These are phyloP conservation scores for Rhingia campestris DNA, from an alignment of 2,888 invertebrate species.

Conservation along the genomic window DNA sequence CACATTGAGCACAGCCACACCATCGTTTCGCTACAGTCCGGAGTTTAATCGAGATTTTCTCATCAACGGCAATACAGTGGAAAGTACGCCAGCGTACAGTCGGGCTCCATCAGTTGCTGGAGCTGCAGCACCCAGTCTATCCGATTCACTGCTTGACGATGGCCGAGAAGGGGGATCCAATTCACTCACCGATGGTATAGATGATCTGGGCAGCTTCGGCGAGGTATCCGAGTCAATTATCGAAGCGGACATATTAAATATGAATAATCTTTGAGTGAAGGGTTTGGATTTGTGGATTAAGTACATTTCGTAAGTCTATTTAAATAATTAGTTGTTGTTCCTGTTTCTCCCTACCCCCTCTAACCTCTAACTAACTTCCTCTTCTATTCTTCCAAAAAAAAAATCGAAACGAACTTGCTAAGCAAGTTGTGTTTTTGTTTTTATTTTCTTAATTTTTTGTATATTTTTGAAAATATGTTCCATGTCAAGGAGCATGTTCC, in stretches of 20 bases:
- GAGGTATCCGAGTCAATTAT: constrained; percentile 81
- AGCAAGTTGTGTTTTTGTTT: constrained; percentile 23
- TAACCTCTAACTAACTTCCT: neutral
- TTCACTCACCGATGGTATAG: constrained; percentile 67
- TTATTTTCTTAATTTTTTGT: constrained; percentile 22
- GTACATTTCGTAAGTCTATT: constrained; percentile 71
- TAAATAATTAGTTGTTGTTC: constrained; percentile 19
- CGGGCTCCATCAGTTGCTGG: constrained; percentile 54
- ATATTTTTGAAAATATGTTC: constrained; percentile 18
- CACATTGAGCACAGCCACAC: constrained; percentile 83
- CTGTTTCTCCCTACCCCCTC: neutral
- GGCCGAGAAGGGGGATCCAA: constrained; percentile 58
- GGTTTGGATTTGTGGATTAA: constrained; percentile 74
- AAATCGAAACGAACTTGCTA: constrained; percentile 14
- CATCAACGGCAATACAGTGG: constrained; percentile 86
- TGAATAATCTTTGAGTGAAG: constrained; percentile 71
- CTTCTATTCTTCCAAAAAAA: constrained; percentile 33
- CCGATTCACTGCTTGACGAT: constrained; percentile 65
- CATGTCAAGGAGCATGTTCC: neutral
- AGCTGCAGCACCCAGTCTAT: constrained; percentile 42
- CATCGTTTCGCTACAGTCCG: constrained; percentile 85
- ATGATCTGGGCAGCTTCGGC: constrained; percentile 71
- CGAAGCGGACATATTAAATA: constrained; percentile 80
- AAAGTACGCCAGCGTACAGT: constrained; percentile 78
- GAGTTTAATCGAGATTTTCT: constrained; percentile 84